Percentiles rank a stretch among this genome's conserved stretches.
These are phyloP conservation scores for Marronus borbonicus DNA, from an alignment of 2,888 invertebrate species.

Conservation along the genomic window DNA sequence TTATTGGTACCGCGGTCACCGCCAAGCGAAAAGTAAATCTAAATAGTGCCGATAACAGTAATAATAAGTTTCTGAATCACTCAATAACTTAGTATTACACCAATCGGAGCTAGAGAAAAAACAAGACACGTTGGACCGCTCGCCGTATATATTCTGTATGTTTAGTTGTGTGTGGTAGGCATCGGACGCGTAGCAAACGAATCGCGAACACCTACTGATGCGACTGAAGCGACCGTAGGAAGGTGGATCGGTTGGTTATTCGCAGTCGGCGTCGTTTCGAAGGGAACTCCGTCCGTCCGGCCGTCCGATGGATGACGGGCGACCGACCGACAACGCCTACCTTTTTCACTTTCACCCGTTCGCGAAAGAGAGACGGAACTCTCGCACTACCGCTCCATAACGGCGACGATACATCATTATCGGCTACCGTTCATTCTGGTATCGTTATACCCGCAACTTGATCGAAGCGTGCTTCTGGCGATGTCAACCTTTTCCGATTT, in stretches of 20 bases:
- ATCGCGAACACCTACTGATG: conserved; percentile 8
- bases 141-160: neutral
- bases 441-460: neutral
- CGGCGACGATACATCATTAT: neutral
- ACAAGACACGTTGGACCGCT: conserved; percentile 1
- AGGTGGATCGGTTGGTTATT: neutral
- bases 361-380: conserved; percentile 41
- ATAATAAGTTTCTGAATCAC: conserved; percentile 3
- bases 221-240: neutral
- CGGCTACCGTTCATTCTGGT: neutral
- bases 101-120: neutral
- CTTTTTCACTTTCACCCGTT: conserved; percentile 48
- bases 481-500: conserved; percentile 5
- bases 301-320: neutral
- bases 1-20: conserved; percentile 51
- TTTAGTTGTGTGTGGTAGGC: neutral
- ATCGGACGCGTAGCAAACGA: neutral
- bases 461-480: neutral
- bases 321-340: conserved; percentile 3
- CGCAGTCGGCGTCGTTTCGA: conserved; percentile 50
- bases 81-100: neutral
- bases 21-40: neutral
- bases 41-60: conserved; percentile 1
- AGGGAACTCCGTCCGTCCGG: conserved; percentile 46
- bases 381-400: neutral